Conservation (phyloP, 2,113 vertebrate species). For the Pungitius pungitius region DNA sequence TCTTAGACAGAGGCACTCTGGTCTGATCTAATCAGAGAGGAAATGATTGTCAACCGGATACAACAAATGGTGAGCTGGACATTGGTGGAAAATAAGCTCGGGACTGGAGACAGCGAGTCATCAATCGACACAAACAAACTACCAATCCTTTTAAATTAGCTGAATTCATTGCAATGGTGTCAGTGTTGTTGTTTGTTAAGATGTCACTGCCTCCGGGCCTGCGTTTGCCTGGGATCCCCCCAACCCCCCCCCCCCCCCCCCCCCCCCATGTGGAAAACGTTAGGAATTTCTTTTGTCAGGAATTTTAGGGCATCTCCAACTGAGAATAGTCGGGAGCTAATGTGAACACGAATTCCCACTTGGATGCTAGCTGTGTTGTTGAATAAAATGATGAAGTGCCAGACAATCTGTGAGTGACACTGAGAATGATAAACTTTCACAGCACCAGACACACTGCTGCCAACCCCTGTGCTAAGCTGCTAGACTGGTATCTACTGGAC, state of each 20-base stretch:
- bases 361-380: neutral
- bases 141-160: neutral
- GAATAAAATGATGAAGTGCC: neutral
- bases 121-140: neutral
- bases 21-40: neutral
- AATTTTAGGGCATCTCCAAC: neutral
- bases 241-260: no score
- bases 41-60: neutral
- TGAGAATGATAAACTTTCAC: neutral
- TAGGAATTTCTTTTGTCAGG: neutral
- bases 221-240: no score
- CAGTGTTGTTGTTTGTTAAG: neutral
- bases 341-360: neutral
- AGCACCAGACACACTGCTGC: neutral
- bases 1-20: neutral
- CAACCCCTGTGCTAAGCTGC: neutral
- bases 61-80: neutral
- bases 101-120: neutral
- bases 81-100: neutral
- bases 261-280: neutral
- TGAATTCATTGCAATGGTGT: neutral
- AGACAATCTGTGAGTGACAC: no score
- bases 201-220: neutral
- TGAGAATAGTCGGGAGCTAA: neutral
- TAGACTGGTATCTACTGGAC: neutral